These are phyloP conservation scores for Aselliscus stoliczkanus DNA, from an alignment of 2,797 vertebrate genomes.

Conservation along the genomic window DNA sequence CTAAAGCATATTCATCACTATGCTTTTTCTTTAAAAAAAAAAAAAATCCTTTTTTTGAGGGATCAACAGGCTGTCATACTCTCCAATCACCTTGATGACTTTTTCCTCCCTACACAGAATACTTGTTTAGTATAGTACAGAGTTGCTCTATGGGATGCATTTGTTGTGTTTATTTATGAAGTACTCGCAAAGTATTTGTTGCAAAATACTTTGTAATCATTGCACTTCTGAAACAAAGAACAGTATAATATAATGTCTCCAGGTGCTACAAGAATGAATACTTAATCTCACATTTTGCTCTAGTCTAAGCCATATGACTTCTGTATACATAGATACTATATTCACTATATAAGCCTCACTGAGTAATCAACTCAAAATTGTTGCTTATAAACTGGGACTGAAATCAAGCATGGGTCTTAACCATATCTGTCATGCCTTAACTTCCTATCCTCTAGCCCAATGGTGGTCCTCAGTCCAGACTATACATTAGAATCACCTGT, in stretches of 20 bases:
- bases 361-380: background rate
- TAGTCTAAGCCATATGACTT: background rate
- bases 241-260: background rate
- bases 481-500: background rate
- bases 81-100: background rate
- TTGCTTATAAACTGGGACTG: background rate
- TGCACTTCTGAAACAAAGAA: conserved; percentile 22
- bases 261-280: background rate
- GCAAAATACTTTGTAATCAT: conserved; percentile 1
- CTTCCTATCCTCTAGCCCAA: background rate
- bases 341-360: background rate
- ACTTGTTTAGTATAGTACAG: background rate
- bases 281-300: background rate
- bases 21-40: conserved; percentile 8
- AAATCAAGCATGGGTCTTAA: background rate
- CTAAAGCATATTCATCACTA: background rate
- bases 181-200: conserved; percentile 40
- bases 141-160: conserved; percentile 4
- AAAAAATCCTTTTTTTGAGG: background rate
- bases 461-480: background rate
- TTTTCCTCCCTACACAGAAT: background rate
- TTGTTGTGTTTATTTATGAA: conserved; percentile 37
- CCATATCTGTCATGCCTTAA: background rate
- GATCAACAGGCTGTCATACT: background rate
- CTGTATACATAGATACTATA: background rate